Conservation (phyloP, 2,888 invertebrate species). For the Ormyrus thymus region DNA sequence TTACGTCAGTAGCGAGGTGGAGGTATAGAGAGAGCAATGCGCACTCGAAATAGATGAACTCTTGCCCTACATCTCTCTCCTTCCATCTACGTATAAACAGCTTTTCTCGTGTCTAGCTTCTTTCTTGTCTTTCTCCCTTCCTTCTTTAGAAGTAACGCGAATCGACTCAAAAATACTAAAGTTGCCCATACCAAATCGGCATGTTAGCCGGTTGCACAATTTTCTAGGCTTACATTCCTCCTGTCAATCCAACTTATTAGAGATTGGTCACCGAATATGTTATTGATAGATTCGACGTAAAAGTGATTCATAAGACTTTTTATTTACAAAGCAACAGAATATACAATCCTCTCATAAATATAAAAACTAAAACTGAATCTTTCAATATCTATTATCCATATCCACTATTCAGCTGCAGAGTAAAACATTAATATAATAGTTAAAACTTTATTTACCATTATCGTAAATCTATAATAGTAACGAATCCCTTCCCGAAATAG, state of each 20-base stretch:
- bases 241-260: conserved; percentile 1
- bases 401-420: too few species aligned
- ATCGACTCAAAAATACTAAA: conserved; percentile 44
- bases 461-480: background rate
- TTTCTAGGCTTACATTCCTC: background rate
- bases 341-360: too few species aligned
- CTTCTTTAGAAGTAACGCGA: conserved; percentile 39
- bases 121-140: conserved; percentile 4
- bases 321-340: too few species aligned
- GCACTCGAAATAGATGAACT: conserved; percentile 72
- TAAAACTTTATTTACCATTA: too few species aligned
- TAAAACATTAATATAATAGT: too few species aligned
- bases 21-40: conserved; percentile 13
- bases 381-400: too few species aligned
- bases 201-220: background rate
- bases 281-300: background rate
- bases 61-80: conserved; percentile 70
- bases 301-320: too few species aligned
- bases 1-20: conserved; percentile 66
- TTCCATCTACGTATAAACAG: background rate
- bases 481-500: background rate
- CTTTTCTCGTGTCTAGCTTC: background rate
- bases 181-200: background rate
- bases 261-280: conserved; percentile 8
- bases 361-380: too few species aligned